Base-by-base conservation (phyloP, 1,140 invertebrate genomes). In the Philopotamus ludificatus region DNA sequence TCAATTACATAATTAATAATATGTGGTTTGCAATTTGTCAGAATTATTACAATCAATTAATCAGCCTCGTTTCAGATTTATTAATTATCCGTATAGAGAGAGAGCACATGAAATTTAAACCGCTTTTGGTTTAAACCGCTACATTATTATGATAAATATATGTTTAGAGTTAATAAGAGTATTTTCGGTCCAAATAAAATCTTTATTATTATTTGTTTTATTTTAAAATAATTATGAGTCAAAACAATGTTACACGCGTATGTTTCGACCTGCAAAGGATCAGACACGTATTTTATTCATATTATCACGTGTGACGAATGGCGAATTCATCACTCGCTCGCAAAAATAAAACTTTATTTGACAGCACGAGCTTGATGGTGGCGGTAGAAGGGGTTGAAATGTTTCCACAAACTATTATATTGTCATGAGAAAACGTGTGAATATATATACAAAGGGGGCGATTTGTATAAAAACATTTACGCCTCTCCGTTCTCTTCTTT, bases 381-480 rank as follows among this genome's bases (percentile, higher is more conserved):
- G 44, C 4, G 15, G 4, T 4, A 12, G 12, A 20, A 16, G 44
- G 44, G 15, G 15, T 34, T 4, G 28, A 34, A 20, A 16, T 20
- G 18, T 47, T 47, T 47, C 18, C 18, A 15, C 44, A 47, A 47
- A 47, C 44, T 47, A 47, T 47, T 47, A 47, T 47, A 47, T 47
- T 47, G 18, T 20, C 44, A 47, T 47, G 44, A 7, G 44, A 47
- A 47, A 47, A 47, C 18, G 44, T 20, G 44, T 7, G 44, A 20
- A 47, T 47, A 47, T 20, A 39, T 8, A 20, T 15, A 47, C 10
- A 47, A 47, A 20, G 15, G 44, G 44, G 44, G 18, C 44, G 44
- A 47, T 47, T 47, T 47, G 44, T 47, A 47, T 47, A 20, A 47
- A 47, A 47, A 47, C 44, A 47, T 47, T 47, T 47, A 47, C 44